Conservation (phyloP, 2,888 invertebrate species). For the Pardosa pseudoannulata region DNA sequence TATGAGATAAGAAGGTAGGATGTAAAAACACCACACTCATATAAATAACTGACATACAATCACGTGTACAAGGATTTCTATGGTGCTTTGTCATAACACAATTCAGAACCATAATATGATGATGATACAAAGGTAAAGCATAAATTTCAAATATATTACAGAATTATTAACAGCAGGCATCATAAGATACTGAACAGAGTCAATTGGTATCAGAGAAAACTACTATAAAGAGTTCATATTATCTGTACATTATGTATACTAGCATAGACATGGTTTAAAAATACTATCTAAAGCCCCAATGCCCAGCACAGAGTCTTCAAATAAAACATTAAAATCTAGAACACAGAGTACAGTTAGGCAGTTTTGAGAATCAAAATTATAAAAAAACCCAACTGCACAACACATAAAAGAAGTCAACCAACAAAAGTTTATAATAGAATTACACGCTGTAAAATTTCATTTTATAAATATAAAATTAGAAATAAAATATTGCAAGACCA, state of each 20-base stretch:
- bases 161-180: slow-evolving; percentile 13
- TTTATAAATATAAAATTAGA: slow-evolving; percentile 50
- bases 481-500: slow-evolving; percentile 64
- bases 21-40: slow-evolving; percentile 48
- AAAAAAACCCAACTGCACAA: background rate
- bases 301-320: slow-evolving; percentile 11
- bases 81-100: slow-evolving; percentile 55
- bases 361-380: background rate
- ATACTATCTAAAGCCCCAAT: slow-evolving; percentile 51
- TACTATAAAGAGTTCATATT: slow-evolving; percentile 39
- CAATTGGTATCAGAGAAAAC: slow-evolving; percentile 25
- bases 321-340: background rate
- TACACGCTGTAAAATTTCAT: slow-evolving; percentile 13
- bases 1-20: slow-evolving; percentile 63
- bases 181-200: slow-evolving; percentile 20
- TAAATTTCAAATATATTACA: slow-evolving; percentile 20
- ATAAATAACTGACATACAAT: slow-evolving; percentile 66
- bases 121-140: slow-evolving; percentile 15
- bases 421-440: slow-evolving; percentile 20
- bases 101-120: slow-evolving; percentile 22
- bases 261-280: slow-evolving; percentile 45
- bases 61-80: slow-evolving; percentile 55
- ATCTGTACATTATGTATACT: slow-evolving; percentile 38
- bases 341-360: background rate
- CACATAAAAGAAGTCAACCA: background rate